These are phyloP conservation scores for Lacanobia oleracea DNA, from an alignment of 2,888 invertebrate species.

Conservation along the genomic window DNA sequence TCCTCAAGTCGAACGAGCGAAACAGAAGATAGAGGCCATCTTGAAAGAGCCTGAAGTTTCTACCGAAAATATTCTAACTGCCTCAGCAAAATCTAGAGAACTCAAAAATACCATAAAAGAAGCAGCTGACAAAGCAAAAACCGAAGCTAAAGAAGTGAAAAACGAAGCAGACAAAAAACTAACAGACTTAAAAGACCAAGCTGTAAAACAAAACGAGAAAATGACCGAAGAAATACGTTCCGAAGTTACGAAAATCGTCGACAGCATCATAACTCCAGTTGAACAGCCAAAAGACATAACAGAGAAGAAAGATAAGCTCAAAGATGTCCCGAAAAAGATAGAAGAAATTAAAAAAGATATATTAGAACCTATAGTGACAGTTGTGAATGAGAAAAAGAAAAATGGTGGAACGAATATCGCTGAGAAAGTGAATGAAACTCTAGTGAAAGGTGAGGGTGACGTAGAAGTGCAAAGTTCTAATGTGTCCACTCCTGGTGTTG, in stretches of 20 bases:
- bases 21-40: slow-evolving; percentile 87
- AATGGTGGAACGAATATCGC: slow-evolving; percentile 71
- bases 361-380: slow-evolving; percentile 82
- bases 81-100: slow-evolving; percentile 75
- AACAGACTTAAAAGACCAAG: slow-evolving; percentile 77
- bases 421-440: slow-evolving; percentile 83
- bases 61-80: slow-evolving; percentile 83
- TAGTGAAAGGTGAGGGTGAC: slow-evolving; percentile 91
- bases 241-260: slow-evolving; percentile 85
- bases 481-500: slow-evolving; percentile 81
- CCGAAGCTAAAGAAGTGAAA: slow-evolving; percentile 76
- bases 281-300: slow-evolving; percentile 80
- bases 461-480: slow-evolving; percentile 92
- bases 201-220: slow-evolving; percentile 77
- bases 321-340: slow-evolving; percentile 57
- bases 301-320: slow-evolving; percentile 66
- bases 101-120: slow-evolving; percentile 75
- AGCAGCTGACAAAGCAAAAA: slow-evolving; percentile 76
- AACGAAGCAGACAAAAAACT: slow-evolving; percentile 75
- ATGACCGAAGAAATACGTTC: slow-evolving; percentile 79
- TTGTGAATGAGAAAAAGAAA: slow-evolving; percentile 85
- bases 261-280: slow-evolving; percentile 87
- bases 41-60: slow-evolving; percentile 88
- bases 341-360: slow-evolving; percentile 74
- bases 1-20: slow-evolving; percentile 87